Evolutionary conservation across 2,888 invertebrate species (phyloP).

Genomic region (Lutraria lutraria): DNA sequence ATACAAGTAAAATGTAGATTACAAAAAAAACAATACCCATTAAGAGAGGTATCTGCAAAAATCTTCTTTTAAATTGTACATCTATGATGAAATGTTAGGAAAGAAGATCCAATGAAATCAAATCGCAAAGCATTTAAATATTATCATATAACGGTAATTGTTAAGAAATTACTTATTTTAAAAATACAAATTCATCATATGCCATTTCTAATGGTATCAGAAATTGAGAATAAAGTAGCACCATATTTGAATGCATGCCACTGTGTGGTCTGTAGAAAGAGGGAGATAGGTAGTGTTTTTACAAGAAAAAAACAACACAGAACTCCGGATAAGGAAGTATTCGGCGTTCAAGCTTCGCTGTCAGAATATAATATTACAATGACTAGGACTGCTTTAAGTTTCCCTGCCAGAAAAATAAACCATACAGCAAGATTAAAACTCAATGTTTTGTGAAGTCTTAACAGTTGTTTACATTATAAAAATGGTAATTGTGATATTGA

Average conservation of each 20-base stretch:
- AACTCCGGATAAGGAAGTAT: not conserved
- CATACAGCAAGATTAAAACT: not conserved
- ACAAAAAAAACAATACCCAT: no score
- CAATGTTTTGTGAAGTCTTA: no score
- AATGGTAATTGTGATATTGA: no score
- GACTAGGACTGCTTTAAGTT: not conserved
- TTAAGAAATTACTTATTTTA: not conserved
- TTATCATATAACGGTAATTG: not conserved
- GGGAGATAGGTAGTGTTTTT: not conserved
- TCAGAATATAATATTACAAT: not conserved
- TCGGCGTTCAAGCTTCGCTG: not conserved
- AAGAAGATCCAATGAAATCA: no score
- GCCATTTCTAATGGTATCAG: not conserved
- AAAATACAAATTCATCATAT: not conserved
- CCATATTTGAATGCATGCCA: slow-evolving; percentile 3
- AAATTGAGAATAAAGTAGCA: not conserved
- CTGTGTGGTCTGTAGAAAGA: not conserved
- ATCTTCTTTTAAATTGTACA: no score
- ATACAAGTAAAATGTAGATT: no score
- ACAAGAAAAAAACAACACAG: not conserved
- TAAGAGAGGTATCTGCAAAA: no score
- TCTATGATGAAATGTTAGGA: no score
- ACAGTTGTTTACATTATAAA: no score
- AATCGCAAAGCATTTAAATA: not conserved
- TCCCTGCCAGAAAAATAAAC: not conserved